phyloP scores from a whole-genome alignment of 2,797 vertebrate genomes.

The Acropternis orthonyx region DNA sequence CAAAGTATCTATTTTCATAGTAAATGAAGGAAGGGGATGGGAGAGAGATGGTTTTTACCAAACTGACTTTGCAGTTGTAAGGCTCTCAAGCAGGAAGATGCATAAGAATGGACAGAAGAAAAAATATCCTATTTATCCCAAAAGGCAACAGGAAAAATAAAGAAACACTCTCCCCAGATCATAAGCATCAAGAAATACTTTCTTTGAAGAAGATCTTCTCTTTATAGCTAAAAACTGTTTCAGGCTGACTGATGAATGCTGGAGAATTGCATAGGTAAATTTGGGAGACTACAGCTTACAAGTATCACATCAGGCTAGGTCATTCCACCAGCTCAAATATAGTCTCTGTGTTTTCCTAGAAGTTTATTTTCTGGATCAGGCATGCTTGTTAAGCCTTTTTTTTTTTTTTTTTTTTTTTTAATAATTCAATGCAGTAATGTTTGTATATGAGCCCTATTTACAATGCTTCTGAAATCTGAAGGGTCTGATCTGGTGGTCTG shows the following conservation, averaged over 20 bases:
- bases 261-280: background rate
- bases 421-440: background rate
- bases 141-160: background rate
- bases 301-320: background rate
- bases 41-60: background rate
- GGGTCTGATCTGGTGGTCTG: background rate
- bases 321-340: background rate
- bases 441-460: background rate
- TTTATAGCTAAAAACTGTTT: background rate
- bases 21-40: background rate
- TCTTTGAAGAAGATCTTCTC: background rate
- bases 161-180: background rate
- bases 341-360: background rate
- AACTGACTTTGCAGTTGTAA: background rate
- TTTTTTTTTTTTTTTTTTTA: background rate
- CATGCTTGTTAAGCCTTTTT: background rate
- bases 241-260: background rate
- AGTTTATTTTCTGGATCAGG: background rate
- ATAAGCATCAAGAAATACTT: background rate
- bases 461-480: background rate
- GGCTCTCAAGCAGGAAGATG: background rate
- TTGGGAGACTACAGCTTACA: background rate
- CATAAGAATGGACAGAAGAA: background rate
- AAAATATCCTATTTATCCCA: background rate
- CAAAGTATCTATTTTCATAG: conserved; percentile 41